A percentile compares a stretch with the other conserved stretches of the same genome.
These are phyloP conservation scores for Argentina silus DNA, from an alignment of 2,797 vertebrate genomes.

Conservation along the genomic window DNA sequence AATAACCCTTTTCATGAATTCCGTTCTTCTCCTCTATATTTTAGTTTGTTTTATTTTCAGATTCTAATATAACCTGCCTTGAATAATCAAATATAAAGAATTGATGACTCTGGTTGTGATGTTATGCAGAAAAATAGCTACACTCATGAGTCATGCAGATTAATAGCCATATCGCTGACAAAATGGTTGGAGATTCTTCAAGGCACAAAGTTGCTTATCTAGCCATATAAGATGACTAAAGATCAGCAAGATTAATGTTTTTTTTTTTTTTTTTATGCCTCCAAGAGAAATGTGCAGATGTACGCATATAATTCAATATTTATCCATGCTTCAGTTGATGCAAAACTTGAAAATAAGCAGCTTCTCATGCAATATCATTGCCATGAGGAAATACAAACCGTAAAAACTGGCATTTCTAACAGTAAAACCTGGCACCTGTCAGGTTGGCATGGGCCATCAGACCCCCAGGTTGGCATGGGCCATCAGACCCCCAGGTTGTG, in stretches of 20 bases:
- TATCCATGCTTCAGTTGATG: constrained; percentile 2
- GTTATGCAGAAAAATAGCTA: constrained; percentile 7
- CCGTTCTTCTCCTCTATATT: neutral
- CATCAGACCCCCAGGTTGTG: constrained; percentile 5
- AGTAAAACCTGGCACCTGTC: neutral
- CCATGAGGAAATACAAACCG: neutral
- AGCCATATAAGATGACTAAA: constrained; percentile 11
- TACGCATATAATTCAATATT: constrained; percentile 14
- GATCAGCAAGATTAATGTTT: constrained; percentile 15
- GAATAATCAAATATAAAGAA: constrained; percentile 13
- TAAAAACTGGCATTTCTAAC: neutral
- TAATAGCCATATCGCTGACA: constrained; percentile 19
- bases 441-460: neutral
- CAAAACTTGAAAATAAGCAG: neutral
- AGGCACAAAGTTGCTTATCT: constrained; percentile 11
- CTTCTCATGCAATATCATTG: neutral
- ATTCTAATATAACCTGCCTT: neutral
- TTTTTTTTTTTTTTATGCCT: constrained; percentile 6
- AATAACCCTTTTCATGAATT: neutral
- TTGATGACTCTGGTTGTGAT: neutral
- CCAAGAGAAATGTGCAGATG: neutral
- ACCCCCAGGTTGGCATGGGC: neutral
- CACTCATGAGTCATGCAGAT: constrained; percentile 10
- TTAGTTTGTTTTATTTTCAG: neutral
- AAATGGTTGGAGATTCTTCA: constrained; percentile 16